Conservation (phyloP, 1,140 invertebrate genomes). For the Drosophila paulistorum region DNA sequence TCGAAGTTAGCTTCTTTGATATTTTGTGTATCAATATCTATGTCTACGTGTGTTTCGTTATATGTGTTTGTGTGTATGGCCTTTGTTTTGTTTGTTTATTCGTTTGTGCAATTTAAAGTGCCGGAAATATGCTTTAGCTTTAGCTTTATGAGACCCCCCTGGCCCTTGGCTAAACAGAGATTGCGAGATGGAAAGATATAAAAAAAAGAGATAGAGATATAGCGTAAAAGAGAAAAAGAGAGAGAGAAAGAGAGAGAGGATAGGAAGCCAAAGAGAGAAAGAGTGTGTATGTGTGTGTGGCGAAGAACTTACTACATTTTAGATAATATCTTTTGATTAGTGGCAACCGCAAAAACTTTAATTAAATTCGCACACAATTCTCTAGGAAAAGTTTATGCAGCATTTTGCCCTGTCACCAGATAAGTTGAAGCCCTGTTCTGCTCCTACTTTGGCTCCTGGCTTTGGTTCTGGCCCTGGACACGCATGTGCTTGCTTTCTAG, state of each 20-base stretch:
- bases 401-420: conserved; percentile 73
- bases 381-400: conserved; percentile 68
- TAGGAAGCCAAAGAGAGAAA: conserved; percentile 12
- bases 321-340: conserved; percentile 81
- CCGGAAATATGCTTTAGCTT: conserved; percentile 68
- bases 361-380: conserved; percentile 76
- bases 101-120: conserved; percentile 72
- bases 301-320: conserved; percentile 40
- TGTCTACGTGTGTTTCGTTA: conserved; percentile 14
- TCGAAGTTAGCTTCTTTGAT: no score
- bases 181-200: background rate
- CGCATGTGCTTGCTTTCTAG: conserved; percentile 10
- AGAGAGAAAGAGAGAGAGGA: conserved; percentile 16
- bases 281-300: background rate
- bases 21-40: conserved; percentile 57
- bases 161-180: background rate
- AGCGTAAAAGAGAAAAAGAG: background rate
- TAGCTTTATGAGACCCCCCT: conserved; percentile 53
- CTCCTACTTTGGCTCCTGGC: background rate
- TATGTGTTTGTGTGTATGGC: background rate
- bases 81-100: conserved; percentile 30
- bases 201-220: background rate
- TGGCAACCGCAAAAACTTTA: conserved; percentile 79
- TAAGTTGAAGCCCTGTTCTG: conserved; percentile 55
- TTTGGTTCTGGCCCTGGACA: background rate